Conservation (phyloP, 2,797 vertebrate species). For the Melanotaenia pygmaea region DNA sequence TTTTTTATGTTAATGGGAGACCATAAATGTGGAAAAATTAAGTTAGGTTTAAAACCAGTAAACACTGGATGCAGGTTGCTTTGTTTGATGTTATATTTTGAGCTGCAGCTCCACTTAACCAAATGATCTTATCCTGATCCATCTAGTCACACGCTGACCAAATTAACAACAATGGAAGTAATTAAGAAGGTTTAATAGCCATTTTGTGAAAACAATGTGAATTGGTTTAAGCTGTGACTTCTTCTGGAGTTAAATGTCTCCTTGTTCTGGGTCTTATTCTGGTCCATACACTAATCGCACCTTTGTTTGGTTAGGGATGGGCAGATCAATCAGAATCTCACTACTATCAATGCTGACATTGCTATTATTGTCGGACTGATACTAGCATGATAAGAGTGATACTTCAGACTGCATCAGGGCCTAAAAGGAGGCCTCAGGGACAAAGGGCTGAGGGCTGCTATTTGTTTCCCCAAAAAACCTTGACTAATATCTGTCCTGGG, state of each 20-base stretch:
- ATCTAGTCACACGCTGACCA: neutral
- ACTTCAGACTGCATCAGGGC: no score
- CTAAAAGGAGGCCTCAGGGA: neutral
- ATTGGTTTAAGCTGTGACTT: no score
- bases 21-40: neutral
- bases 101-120: neutral
- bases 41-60: neutral
- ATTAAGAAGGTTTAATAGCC: no score
- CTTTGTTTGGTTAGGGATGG: neutral
- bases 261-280: neutral
- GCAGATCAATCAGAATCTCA: neutral
- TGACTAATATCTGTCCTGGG: no score
- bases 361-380: neutral
- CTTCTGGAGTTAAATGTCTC: neutral
- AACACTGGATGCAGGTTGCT: neutral
- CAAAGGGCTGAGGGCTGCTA: neutral
- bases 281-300: neutral
- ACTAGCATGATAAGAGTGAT: neutral
- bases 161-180: no score
- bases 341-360: neutral
- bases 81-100: neutral
- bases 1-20: neutral
- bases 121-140: neutral
- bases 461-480: no score
- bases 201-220: no score